These are phyloP conservation scores for Andricus quercusramuli DNA, from an alignment of 2,888 invertebrate species.

Conservation along the genomic window DNA sequence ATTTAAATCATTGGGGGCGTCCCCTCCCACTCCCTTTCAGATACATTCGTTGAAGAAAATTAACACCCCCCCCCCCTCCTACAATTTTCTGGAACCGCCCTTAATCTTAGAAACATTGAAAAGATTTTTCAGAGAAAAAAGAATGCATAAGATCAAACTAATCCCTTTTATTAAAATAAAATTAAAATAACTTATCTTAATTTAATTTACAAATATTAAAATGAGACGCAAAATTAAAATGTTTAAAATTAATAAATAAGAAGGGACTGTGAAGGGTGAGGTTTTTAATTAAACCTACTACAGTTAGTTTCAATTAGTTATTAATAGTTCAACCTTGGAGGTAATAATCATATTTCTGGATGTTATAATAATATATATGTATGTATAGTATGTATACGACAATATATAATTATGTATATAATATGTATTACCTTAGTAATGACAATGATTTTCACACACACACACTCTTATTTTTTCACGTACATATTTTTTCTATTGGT, in stretches of 20 bases:
- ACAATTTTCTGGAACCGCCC: too few species aligned
- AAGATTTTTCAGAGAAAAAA: slow-evolving; percentile 6
- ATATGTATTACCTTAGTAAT: slow-evolving; percentile 61
- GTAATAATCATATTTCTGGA: slow-evolving; percentile 67
- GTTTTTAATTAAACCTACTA: slow-evolving; percentile 28
- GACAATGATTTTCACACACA: slow-evolving; percentile 60
- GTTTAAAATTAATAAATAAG: slow-evolving; percentile 35
- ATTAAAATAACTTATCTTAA: slow-evolving; percentile 45
- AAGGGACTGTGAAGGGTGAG: slow-evolving; percentile 30
- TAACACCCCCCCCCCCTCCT: too few species aligned
- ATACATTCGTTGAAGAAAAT: too few species aligned
- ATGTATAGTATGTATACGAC: slow-evolving; percentile 37
- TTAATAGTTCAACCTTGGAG: slow-evolving; percentile 69
- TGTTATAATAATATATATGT: slow-evolving; percentile 67
- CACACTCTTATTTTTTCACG: slow-evolving; percentile 50
- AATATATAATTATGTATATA: slow-evolving; percentile 51
- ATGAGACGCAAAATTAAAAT: slow-evolving; percentile 43
- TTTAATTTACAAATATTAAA: slow-evolving; percentile 49
- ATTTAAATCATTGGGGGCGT: too few species aligned
- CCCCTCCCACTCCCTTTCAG: too few species aligned
- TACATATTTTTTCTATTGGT: slow-evolving; percentile 53
- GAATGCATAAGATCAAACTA: slow-evolving; percentile 7
- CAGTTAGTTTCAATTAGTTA: slow-evolving; percentile 69
- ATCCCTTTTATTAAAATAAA: slow-evolving; percentile 37
- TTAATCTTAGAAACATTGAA: neutral